Base-by-base conservation (phyloP, 2,797 vertebrate species). In the Lophotriccus pileatus region DNA sequence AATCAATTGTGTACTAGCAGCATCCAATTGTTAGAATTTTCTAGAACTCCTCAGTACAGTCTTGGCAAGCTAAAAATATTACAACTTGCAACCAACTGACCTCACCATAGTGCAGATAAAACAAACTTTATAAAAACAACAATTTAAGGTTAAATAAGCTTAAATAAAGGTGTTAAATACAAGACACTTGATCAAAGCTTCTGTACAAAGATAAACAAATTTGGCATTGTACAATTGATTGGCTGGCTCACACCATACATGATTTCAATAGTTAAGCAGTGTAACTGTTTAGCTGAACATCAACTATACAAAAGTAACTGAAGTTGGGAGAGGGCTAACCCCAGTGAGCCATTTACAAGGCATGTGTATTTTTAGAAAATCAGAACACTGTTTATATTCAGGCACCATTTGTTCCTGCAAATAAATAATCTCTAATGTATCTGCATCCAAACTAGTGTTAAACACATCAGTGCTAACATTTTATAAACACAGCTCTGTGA, bases 151-250 rank as follows among this genome's bases (percentile, higher is more conserved):
- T 99, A 99, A 99, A 99, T 99, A 99, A 99, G 98, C 98, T 99
- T 99, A 99, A 99, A 99, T 99, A 99, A 99, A 98, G 98, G 97
- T 98, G 98, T 99, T 99, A 99, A 99, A 99, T 98, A 99, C 98
- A 99, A 98, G 98, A 99, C 98, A 98, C 98, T 98, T 98, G 97
- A 98, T 98, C 98, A 97, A 98, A 98, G 98, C 97, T 98, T 99
- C 98, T 99, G 98, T 99, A 99, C 98, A 99, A 96, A 98, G 98
- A 98, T 98, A 98, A 98, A 99, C 97, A 98, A 98, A 98, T 98
- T 98, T 98, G 98, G 98, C 98, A 98, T 96, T 95, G 95, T 96
- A 97, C 97, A 97, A 93, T 77, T 72, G 97, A 98, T 98, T 98
- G 94, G 97, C 96, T 97, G 98, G 98, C 97, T 98, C 97, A 94